These are phyloP conservation scores for Montipora capricornis DNA, from an alignment of 64 coral and sea anemone species.

Conservation along the genomic window DNA sequence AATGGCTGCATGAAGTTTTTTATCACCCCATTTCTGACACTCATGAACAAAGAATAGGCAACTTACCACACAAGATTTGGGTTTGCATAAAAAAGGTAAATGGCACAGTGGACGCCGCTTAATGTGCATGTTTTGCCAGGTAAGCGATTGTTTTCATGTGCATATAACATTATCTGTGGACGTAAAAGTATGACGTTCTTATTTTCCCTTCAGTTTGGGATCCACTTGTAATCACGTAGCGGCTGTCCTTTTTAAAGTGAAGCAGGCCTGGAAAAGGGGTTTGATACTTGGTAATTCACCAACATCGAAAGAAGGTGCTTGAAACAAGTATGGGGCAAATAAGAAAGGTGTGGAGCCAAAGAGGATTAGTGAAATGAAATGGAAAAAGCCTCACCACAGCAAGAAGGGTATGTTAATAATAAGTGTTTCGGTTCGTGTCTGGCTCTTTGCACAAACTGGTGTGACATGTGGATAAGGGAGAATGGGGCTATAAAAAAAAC, in stretches of 20 bases:
- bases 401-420: constrained; percentile 57
- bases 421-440: neutral
- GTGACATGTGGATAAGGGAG: neutral
- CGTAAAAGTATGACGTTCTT: neutral
- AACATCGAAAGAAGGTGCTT: constrained; percentile 73
- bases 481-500: neutral
- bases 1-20: constrained; percentile 73
- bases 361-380: constrained; percentile 64
- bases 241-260: constrained; percentile 65
- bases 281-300: constrained; percentile 55
- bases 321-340: constrained; percentile 73
- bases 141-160: constrained; percentile 30
- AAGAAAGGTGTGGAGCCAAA: constrained; percentile 66
- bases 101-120: constrained; percentile 40
- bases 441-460: neutral
- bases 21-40: constrained; percentile 60
- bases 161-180: neutral
- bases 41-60: constrained; percentile 58
- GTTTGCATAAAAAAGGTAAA: constrained; percentile 65
- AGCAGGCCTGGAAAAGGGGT: constrained; percentile 78
- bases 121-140: constrained; percentile 73
- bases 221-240: constrained; percentile 70
- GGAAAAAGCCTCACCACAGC: constrained; percentile 66
- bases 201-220: constrained; percentile 34
- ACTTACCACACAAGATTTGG: constrained; percentile 64